A percentile compares a stretch with the other conserved stretches of the same genome.
These are phyloP conservation scores for Montipora sp. DNA, from an alignment of 64 coral and sea anemone genomes.

Conservation along the genomic window DNA sequence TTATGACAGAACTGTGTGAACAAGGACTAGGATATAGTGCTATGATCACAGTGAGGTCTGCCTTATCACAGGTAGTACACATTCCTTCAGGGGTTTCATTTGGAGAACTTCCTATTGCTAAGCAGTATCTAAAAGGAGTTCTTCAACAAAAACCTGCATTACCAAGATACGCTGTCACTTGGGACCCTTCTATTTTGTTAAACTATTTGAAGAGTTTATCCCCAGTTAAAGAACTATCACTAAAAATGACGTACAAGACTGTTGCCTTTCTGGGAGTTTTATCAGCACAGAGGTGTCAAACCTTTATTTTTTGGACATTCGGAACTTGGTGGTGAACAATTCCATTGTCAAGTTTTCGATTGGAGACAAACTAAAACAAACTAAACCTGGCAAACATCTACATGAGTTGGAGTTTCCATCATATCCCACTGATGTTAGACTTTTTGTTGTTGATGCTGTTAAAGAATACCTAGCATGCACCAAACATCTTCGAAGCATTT, in stretches of 20 bases:
- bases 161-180: slow-evolving; percentile 60
- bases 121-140: slow-evolving; percentile 59
- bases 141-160: slow-evolving; percentile 63
- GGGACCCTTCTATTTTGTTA: slow-evolving; percentile 56
- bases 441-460: slow-evolving; percentile 38
- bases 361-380: slow-evolving; percentile 67
- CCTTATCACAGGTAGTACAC: slow-evolving; percentile 54
- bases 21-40: slow-evolving; percentile 47
- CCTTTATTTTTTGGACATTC: slow-evolving; percentile 55
- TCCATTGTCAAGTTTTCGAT: slow-evolving; percentile 49
- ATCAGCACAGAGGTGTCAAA: slow-evolving; percentile 59
- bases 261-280: slow-evolving; percentile 9
- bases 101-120: slow-evolving; percentile 60
- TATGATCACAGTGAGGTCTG: slow-evolving; percentile 44
- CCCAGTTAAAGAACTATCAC: neutral
- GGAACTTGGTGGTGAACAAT: slow-evolving; percentile 5
- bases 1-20: slow-evolving; percentile 45
- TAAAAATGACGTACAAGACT: slow-evolving; percentile 54
- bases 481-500: slow-evolving; percentile 11
- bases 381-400: slow-evolving; percentile 52
- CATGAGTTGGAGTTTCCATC: slow-evolving; percentile 21
- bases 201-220: slow-evolving; percentile 36
- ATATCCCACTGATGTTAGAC: slow-evolving; percentile 21
- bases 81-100: slow-evolving; percentile 29
- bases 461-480: slow-evolving; percentile 55